Evolutionary conservation across 2,113 vertebrate genomes (phyloP), one percentile per base, ranked within the genome.

Genomic region (Pygoscelis adeliae): DNA sequence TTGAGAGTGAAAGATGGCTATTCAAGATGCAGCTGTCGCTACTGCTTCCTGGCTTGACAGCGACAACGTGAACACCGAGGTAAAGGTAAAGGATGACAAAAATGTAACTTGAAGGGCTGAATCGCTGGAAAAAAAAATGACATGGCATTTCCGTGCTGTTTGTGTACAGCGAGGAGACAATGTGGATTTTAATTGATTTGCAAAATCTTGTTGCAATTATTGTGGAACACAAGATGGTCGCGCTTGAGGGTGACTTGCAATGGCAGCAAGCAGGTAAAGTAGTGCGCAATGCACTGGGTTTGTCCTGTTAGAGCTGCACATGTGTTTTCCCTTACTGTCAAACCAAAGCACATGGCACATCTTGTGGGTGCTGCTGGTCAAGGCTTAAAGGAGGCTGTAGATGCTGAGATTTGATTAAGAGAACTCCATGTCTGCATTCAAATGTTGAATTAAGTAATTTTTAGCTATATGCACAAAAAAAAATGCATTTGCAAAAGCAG

Each of bases 1-100:
- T 97, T 91, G 97, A 84, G 95, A 95, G 70, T 6, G 88, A 95
- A 74, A 93, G 94, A 95, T 87, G 67, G 80, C 65, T 96, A 25
- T 87, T 85, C 91, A 56, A 90, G 94, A 89, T 91, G 96, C 2
- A 32, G 34, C 86, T 91, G 96, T 84, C 77, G 44, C 82, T 72
- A 10, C 84, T 44, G 82, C 56, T 82, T 96, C 86, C 91, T 72
- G 79, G 38, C 72, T 87, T 87, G 96, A 44, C 77, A 84, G 78
- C 5, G 7, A 67, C 74, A 76, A 9, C 5, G 49, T 56, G 83
- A 63, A 80, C 36, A 1, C 12, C 25, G 73, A 82, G 82, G 94
- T 83, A 82, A 85, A 88, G 80, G 73, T 80, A 94, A 80, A 67
- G 77, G 55, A 15, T 63, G 90, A 90, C 82, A 91, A 94, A 97